Base-by-base conservation (phyloP, 2,888 invertebrate species). In the Perizoma flavofasciatum region DNA sequence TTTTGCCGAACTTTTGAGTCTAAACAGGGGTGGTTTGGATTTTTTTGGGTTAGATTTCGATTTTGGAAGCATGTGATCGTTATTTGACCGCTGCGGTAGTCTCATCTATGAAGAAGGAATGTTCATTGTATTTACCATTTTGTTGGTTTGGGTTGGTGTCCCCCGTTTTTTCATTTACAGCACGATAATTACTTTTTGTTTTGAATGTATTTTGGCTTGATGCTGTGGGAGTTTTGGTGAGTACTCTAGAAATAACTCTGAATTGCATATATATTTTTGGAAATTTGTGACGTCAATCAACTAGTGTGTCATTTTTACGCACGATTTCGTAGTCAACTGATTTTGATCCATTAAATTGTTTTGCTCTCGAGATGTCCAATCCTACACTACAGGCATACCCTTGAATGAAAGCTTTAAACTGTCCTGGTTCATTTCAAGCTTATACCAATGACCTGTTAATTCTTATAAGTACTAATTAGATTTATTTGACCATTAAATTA, bases 1-100 rank as follows among this genome's bases (percentile, higher is more conserved):
- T 82, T 84, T 81, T 86, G 86, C 83, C 83, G 80, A 72, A 75
- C 71, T 83, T 79, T 79, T 77, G 69, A 70, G 62, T 72, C 74
- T 75, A 69, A 44, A 6, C 63, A 71, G 71, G 71, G 79, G 79
- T 80, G 80, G 75, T 76, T 65, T 79, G 76, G 71, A 72, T 64
- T 68, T 56, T 37, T 61, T 71, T 69, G 69, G 66, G 69, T 75
- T 70, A 66, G 63, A 65, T 69, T 54, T 62, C 11, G 66, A 59
- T 69, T 63, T 69, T 68, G 61, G 63, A 67, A 63, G 69, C 57
- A 68, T 71, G 73, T 71, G 74, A 74, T 72, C 73, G 76, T 52
- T 65, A 67, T 10, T 67, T 50, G 64, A 59, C 55, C 55, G 62
- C 69, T 61, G 57, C 47, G 48, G 60, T 62, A 55, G 7, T 62